A percentile compares a stretch with the other conserved stretches of the same genome.
Evolutionary conservation across 2,797 vertebrate species (phyloP).

Genomic region (Tokudaia muenninki): DNA sequence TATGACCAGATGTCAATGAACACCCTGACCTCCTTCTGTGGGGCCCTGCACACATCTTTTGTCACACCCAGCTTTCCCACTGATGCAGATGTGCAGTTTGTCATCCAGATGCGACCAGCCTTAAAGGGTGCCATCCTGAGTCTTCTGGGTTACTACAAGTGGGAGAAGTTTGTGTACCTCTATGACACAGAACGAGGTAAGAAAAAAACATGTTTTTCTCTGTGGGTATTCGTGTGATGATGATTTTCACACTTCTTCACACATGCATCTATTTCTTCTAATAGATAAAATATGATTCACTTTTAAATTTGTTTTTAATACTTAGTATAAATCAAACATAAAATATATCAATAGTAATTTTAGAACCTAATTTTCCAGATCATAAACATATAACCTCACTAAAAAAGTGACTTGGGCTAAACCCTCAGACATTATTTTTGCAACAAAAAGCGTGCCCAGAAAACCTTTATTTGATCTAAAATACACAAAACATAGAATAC

Average conservation of each 20-base stretch:
- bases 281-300: slow-evolving; percentile 26
- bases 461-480: slow-evolving; percentile 43
- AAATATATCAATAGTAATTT: slow-evolving; percentile 47
- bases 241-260: slow-evolving; percentile 1
- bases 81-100: slow-evolving; percentile 98
- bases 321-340: slow-evolving; percentile 45
- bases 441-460: not conserved
- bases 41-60: slow-evolving; percentile 98
- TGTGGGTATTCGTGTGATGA: slow-evolving; percentile 57
- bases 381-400: not conserved
- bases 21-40: slow-evolving; percentile 99
- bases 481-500: not conserved
- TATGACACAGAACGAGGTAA: slow-evolving; percentile 99
- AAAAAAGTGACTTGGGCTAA: not conserved
- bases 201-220: slow-evolving; percentile 74
- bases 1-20: slow-evolving; percentile 99
- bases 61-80: slow-evolving; percentile 98
- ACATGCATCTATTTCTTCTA: slow-evolving; percentile 26
- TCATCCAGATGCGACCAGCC: slow-evolving; percentile 99
- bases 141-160: slow-evolving; percentile 97
- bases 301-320: slow-evolving; percentile 49
- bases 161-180: slow-evolving; percentile 99
- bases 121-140: slow-evolving; percentile 97
- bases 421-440: slow-evolving; percentile 5
- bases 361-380: slow-evolving; percentile 58